These are phyloP conservation scores for Phortica variegata DNA, from an alignment of 1,140 invertebrate species.

Conservation along the genomic window DNA sequence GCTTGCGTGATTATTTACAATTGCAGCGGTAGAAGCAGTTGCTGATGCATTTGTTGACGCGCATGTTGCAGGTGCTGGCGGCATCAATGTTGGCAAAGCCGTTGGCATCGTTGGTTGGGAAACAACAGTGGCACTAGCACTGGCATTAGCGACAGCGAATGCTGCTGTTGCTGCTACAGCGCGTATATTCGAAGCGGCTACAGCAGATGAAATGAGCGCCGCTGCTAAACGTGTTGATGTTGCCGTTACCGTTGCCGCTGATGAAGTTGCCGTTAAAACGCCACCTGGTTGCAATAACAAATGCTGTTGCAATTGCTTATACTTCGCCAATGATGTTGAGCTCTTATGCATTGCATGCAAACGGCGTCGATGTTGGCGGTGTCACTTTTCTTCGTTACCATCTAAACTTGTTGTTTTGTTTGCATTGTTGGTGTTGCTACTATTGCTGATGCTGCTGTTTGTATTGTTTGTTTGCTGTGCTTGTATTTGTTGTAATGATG, in stretches of 20 bases:
- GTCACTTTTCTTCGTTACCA: conserved; percentile 50
- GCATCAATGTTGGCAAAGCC: too few species aligned
- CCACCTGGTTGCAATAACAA: conserved; percentile 26
- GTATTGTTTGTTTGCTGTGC: conserved; percentile 19
- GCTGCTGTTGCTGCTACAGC: conserved; percentile 28
- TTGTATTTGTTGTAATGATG: background rate
- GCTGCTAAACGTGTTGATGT: conserved; percentile 37
- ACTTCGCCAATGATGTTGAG: conserved; percentile 33
- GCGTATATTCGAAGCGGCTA: conserved; percentile 25
- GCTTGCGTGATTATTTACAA: conserved; percentile 50
- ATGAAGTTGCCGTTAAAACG: conserved; percentile 18
- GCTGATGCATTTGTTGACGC: conserved; percentile 12
- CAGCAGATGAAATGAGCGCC: conserved; percentile 41
- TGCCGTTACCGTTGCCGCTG: conserved; percentile 5
- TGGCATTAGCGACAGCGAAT: conserved; percentile 8
- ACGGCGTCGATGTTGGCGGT: conserved; percentile 46
- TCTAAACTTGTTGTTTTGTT: conserved; percentile 18
- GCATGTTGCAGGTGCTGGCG: too few species aligned
- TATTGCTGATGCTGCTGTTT: conserved; percentile 20
- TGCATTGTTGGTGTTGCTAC: conserved; percentile 25
- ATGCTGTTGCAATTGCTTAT: conserved; percentile 35
- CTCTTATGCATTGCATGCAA: conserved; percentile 46
- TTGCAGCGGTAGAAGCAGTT: conserved; percentile 22
- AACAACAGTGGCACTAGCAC: background rate
- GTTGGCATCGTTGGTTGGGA: background rate